Base-by-base conservation (phyloP, 2,888 invertebrate species). In the Dryococelus australis region DNA sequence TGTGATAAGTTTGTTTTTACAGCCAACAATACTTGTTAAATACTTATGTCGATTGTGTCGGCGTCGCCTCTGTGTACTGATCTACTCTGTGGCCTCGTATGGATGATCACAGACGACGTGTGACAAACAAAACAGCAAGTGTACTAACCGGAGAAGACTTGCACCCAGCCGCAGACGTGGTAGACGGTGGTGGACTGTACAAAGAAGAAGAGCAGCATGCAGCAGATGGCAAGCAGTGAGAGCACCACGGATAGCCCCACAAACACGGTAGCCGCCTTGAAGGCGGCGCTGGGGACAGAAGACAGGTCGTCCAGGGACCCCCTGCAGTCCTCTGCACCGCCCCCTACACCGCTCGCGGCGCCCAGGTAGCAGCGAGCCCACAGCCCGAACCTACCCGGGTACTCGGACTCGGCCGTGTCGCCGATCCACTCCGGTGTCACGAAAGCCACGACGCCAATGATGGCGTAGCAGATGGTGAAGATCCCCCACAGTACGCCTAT, bases 401-500 rank as follows among this genome's bases (percentile, higher is more conserved):
- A 96, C 90, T 97, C 97, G 89, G 97, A 96, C 90, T 96, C 96
- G 90, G 96, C 93, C 0, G 91, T 90, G 93, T 97, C 97, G 20
- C 97, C 97, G 89, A 98, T 95, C 98, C 98, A 97, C 93, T 98
- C 97, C 83, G 98, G 98, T 89, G 99, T 99, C 88, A 99, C 96
- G 92, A 99, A 98, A 8, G 98, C 97, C 53, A 99, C 98, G 90
- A 98, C 96, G 91, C 97, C 96, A 91, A 99, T 98, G 91, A 99
- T 98, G 89, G 98, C 98, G 92, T 98, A 99, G 93, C 99, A 99
- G 92, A 99, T 97, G 90, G 98, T 98, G 93, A 99, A 99, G 92
- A 99, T 97, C 89, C 97, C 99, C 99, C 99, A 99, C 90, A 99
- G 94, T 88, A 99, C 98, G 86, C 98, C 98, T 89, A 99, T 98